Conservation (phyloP, 2,797 vertebrate genomes). For the Anguilla obscura region DNA sequence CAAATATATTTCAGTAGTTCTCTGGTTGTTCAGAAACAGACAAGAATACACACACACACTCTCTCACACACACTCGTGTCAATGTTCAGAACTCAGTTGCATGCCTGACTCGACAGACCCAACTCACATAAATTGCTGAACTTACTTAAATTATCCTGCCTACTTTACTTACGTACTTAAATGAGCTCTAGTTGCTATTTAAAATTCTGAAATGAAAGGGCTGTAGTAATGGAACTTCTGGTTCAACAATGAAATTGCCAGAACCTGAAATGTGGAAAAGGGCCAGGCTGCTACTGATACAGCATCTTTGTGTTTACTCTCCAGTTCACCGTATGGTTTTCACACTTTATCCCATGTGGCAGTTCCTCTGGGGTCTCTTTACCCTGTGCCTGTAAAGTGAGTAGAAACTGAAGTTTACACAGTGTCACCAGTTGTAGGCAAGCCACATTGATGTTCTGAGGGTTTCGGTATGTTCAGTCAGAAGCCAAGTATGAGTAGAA, state of each 20-base stretch:
- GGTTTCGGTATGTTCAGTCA: neutral
- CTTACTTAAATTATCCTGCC: neutral
- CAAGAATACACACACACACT: neutral
- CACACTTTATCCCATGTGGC: neutral
- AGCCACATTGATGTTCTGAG: neutral
- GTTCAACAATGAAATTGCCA: neutral
- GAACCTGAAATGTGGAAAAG: neutral
- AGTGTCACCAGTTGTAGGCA: neutral
- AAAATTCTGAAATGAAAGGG: neutral
- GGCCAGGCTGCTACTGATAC: neutral
- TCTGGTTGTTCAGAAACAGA: neutral
- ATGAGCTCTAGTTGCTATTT: neutral
- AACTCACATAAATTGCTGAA: neutral
- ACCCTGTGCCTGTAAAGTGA: neutral
- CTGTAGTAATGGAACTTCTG: neutral
- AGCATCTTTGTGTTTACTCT: neutral
- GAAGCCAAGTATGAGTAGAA: slow-evolving; percentile 1
- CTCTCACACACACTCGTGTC: neutral
- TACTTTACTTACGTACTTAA: neutral
- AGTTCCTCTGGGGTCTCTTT: neutral
- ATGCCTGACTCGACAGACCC: neutral
- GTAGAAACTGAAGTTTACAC: neutral
- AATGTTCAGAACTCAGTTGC: neutral
- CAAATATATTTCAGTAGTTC: neutral
- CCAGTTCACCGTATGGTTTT: neutral